These are phyloP conservation scores for Pygoscelis antarcticus DNA, from an alignment of 2,113 vertebrate species.

Conservation along the genomic window DNA sequence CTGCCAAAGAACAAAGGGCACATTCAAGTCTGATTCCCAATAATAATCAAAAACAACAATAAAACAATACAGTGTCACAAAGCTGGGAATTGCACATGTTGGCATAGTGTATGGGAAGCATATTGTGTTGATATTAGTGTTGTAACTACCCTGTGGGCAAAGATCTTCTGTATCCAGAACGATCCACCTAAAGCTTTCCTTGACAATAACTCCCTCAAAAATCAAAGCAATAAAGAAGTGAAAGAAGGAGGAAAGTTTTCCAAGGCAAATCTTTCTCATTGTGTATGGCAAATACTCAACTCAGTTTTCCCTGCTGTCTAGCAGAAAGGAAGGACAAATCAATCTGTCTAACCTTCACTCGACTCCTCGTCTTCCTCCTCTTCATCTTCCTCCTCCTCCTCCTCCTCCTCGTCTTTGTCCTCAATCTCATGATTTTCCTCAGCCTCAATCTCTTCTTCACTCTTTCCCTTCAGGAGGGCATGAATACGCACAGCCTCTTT, in stretches of 20 bases:
- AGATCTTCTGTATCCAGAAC: background rate
- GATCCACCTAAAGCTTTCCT: background rate
- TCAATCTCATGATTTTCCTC: slow-evolving; percentile 54
- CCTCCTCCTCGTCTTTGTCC: slow-evolving; percentile 61
- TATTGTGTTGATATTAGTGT: background rate
- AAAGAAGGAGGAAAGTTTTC: background rate
- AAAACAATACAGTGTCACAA: background rate
- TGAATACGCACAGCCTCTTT: slow-evolving; percentile 91
- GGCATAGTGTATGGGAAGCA: background rate
- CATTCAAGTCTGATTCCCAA: background rate
- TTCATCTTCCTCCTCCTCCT: slow-evolving; percentile 56
- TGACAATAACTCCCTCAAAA: background rate
- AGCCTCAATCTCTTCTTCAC: slow-evolving; percentile 67
- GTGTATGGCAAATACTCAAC: background rate
- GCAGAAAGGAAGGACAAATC: background rate
- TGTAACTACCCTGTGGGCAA: background rate
- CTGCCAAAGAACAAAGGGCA: background rate
- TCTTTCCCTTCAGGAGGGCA: slow-evolving; percentile 83
- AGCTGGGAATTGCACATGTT: background rate
- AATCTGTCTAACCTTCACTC: slow-evolving; percentile 83
- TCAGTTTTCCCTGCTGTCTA: background rate
- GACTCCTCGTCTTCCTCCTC: slow-evolving; percentile 79
- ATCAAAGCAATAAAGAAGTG: background rate
- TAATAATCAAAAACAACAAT: background rate
- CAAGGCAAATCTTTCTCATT: background rate